Evolutionary conservation across 2,888 invertebrate genomes (phyloP), one percentile per base, ranked within the genome.

Genomic region (Invenusta paracnida): DNA sequence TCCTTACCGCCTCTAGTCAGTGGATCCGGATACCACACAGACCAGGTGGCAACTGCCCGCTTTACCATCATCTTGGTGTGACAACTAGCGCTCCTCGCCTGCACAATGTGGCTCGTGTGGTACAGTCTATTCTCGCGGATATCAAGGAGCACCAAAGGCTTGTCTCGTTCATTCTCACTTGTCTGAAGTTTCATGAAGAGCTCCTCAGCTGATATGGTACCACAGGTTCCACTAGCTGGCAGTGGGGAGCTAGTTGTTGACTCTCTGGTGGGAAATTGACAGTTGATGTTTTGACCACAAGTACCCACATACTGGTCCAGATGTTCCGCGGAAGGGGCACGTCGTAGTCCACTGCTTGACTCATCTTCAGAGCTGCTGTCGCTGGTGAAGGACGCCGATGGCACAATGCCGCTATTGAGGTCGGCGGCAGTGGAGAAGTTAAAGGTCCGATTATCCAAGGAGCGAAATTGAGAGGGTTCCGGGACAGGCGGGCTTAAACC

Each of bases 1-100:
- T 48, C 48, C 5, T 48, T 48, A 48, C 17, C 17, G 30, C 66
- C 31, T 17, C 30, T 11, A 5, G 23, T 23, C 31, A 17, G 17
- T 1, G 31, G 17, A n/a, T 83, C 83, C 31, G 23, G 29, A 25
- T 30, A 30, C 66, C 48, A 83, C 17, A 30, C 30, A 11, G 31
- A 31, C 83, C 83, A 83, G 27, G 27, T 48, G 27, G 48, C 66
- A 5, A 83, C 27, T 13, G 83, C 66, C n/a, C 66, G 31, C n/a
- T 83, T 83, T 30, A 30, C 66, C 83, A 83, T 83, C 30, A 83
- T 27, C 83, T 83, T 83, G 27, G 83, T 83, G 29, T 30, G 31
- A 27, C 83, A 83, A n/a, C 66, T 83, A n/a, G 83, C 30, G n/a
- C 48, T 31, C 27, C 27, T 30, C 1, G 83, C 83, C 11, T 31